These are phyloP conservation scores for Orgyia antiqua DNA, from an alignment of 2,888 invertebrate genomes.

Conservation along the genomic window DNA sequence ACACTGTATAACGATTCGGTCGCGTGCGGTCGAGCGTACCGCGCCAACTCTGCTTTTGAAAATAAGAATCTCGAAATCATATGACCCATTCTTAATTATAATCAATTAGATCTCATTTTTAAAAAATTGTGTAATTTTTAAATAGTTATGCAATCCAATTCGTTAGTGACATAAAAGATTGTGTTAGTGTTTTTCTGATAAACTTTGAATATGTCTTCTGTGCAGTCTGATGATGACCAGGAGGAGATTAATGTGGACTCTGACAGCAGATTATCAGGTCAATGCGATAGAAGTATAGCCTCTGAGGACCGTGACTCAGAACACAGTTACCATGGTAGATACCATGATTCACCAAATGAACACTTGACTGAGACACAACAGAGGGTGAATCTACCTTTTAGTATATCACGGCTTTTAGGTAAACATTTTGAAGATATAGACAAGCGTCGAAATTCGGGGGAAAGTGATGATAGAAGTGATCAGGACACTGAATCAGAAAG, in stretches of 20 bases:
- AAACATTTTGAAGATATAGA: constrained; percentile 84
- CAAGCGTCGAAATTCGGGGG: constrained; percentile 67
- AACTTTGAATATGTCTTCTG: constrained; percentile 60
- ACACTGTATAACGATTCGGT: constrained; percentile 62
- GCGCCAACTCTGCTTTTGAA: constrained; percentile 45
- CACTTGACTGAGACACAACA: constrained; percentile 72
- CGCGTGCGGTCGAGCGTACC: constrained; percentile 62
- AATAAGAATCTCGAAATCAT: constrained; percentile 30
- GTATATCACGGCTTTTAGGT: constrained; percentile 88
- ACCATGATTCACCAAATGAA: constrained; percentile 68
- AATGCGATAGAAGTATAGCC: constrained; percentile 69
- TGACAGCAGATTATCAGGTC: constrained; percentile 79
- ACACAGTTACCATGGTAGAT: constrained; percentile 70
- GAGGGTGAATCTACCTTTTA: constrained; percentile 83
- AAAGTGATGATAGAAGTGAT: constrained; percentile 72
- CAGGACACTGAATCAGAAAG: constrained; percentile 73
- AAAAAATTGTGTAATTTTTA: too few species aligned
- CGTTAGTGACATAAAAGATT: constrained; percentile 27
- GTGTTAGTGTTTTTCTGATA: constrained; percentile 46
- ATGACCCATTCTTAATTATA: constrained; percentile 28
- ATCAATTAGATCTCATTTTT: constrained; percentile 14
- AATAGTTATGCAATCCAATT: constrained; percentile 17
- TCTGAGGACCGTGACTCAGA: constrained; percentile 79
- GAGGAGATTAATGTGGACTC: constrained; percentile 83
- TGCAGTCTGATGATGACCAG: constrained; percentile 80